Base-by-base conservation (phyloP, 2,113 vertebrate species). In the Trichomycterus rosablanca region DNA sequence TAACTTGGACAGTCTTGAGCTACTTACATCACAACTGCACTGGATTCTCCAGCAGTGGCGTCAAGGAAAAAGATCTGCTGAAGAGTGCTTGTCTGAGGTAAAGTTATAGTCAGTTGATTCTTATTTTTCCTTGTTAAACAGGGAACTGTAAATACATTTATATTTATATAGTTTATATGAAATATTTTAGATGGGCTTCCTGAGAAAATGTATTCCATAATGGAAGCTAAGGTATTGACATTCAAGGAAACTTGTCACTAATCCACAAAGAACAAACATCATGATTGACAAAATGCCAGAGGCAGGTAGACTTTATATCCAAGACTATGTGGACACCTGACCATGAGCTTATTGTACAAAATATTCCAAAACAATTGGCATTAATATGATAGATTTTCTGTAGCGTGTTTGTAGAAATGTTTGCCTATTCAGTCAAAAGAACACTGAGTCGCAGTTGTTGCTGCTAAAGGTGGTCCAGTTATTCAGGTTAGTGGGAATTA, bases 21-120 rank as follows among this genome's bases (percentile, higher is more conserved):
- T 87, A 42, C 88, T 96, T 26, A 91, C 87, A 45, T 74, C 95
- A 81, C 91, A 97, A 78, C 90, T 97, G 62, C 88, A 91, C 54
- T 89, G 91, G 89, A 89, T 97, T 74, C 87, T 98, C 50, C 93
- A 96, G 71, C 81, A 86, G 67, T 96, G 93, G 91, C 85, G 84
- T 37, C 88, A 89, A 75, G 86, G 89, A 58, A 89, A 92, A 68
- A 63, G 63, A 54, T 42, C 70, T 11, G 12, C 20, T 26, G 85
- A 40, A 0, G 86, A 89, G 30, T 76, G 81, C 20, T 87, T 85
- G 62, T 75, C 91, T 64, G 89, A 92, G 89, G 90, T 90, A 85
- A 18, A 54, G 14, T 7, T 7, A n/a, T 44, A 26, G 49, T 23
- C 19, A 35, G 3, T n/a, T 42, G 9, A 50, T 7, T 19, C 42